Base-by-base conservation (phyloP, 2,797 vertebrate species). In the Clarias laeviceps region DNA sequence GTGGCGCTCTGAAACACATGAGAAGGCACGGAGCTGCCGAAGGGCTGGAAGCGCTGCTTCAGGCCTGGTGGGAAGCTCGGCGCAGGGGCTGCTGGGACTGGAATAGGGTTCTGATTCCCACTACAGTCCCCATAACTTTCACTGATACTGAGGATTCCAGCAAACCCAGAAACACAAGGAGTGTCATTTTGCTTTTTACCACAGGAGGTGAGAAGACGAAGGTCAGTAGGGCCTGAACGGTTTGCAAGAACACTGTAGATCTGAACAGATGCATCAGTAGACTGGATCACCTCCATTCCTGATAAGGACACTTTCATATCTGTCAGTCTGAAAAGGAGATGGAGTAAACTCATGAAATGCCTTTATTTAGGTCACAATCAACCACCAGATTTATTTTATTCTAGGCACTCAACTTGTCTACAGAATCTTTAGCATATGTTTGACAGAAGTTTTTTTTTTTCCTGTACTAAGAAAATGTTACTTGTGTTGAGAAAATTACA, bases 31-130 rank as follows among this genome's bases (percentile, higher is more conserved):
- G 86, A 93, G 37, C 95, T 94, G 73, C 96, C 96, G 0, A 97
- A 97, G n/a, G 96, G 96, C 56, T 93, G 92, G 90, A 96, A 97
- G 0, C 96, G 91, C 85, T 96, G 96, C 78, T 90, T 94, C 40
- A 97, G 93, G 12, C 95, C 96, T 0, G 89, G 79, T 0, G 96
- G 96, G 15, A 97, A 88, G 70, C 90, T 87, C 0, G 96, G 96
- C 0, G 94, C 92, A 0, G 93, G 94, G 17, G 91, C 66, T 1
- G 94, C 85, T 0, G 94, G 94, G 88, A 97, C 91, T 22, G 94
- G 87, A 29, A 92, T 89, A 12, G 93, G 93, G 0, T 29, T 66
- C 78, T 73, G 90, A 85, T 91, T 88, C 14, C 88, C 20, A 8
- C 68, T 29, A 83, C 88, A 80, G 83, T 91, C 88, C 0, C 91